Evolutionary conservation across 2,797 vertebrate species (phyloP), one percentile per base, ranked within the genome.

Genomic region (Avahi laniger): DNA sequence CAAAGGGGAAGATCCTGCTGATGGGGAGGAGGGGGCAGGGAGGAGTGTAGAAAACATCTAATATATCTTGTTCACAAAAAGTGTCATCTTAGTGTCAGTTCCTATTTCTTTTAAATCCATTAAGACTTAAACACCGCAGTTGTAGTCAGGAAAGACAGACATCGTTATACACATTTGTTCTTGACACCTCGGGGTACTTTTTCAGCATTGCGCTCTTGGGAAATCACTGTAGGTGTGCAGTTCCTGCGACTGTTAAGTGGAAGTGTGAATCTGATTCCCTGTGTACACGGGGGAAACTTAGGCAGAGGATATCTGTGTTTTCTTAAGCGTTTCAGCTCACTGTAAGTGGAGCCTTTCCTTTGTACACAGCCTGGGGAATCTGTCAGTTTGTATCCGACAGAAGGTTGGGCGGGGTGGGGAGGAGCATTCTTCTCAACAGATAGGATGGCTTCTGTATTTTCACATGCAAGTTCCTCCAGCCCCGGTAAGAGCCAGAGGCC

Each of bases 181-280:
- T 76, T 85, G 96, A 98, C 96, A 96, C 96, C 95, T 97, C 50
- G 76, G 96, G 97, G 96, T 92, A 43, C 91, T 65, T 81, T 96
- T 92, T 80, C 93, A 96, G 86, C 50, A 33, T 57, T 33, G 79
- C 0, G 2, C 97, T 87, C 96, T 81, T 93, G 97, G 97, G 97
- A 97, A 97, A 97, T 97, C 95, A 96, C 82, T 92, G 95, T 85
- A 92, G 96, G 91, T 95, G 93, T 97, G 91, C 83, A 82, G 12
- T 89, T 86, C 95, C 88, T 91, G 84, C 0, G 67, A 63, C 96
- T 96, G 93, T 96, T 95, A 97, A 97, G 41, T 92, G 61, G 38
- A 97, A 87, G 96, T 97, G 93, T 94, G 95, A 97, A 73, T 94
- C 80, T 48, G 80, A 94, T 93, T 95, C 91, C 92, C 94, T 57